Conservation (phyloP, 2,797 vertebrate genomes). For the Microcaecilia unicolor region DNA sequence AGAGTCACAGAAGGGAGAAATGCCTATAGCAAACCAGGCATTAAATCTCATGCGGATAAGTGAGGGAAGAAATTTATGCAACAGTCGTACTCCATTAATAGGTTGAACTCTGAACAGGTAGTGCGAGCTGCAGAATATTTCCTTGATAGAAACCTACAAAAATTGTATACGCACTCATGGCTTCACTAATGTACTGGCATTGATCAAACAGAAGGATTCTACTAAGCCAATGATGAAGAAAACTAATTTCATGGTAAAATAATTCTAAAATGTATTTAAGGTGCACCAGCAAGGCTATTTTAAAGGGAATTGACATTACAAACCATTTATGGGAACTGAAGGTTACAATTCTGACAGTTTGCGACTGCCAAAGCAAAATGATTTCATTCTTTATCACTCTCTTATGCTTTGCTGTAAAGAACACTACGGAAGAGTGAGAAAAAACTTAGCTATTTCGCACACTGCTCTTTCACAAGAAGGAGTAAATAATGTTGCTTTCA, state of each 20-base stretch:
- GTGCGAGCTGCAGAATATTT: conserved; percentile 16
- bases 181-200: conserved; percentile 52
- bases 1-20: too few species aligned
- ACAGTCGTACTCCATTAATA: conserved; percentile 4
- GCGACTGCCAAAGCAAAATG: conserved; percentile 39
- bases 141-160: conserved; percentile 35
- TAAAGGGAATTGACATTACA: conserved; percentile 59
- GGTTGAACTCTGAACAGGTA: conserved; percentile 15
- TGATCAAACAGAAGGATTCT: conserved; percentile 59
- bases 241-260: conserved; percentile 78
- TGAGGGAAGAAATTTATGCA: background rate
- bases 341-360: conserved; percentile 44
- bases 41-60: conserved; percentile 5
- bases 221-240: conserved; percentile 61
- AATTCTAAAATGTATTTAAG: conserved; percentile 69
- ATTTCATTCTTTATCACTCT: conserved; percentile 37
- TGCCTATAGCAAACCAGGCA: too few species aligned
- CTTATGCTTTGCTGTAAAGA: conserved; percentile 36
- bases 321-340: conserved; percentile 45
- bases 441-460: conserved; percentile 6
- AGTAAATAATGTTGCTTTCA: conserved; percentile 25
- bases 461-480: conserved; percentile 24
- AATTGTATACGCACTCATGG: conserved; percentile 32
- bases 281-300: conserved; percentile 52
- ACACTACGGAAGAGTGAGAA: conserved; percentile 28